Evolutionary conservation across 1,140 invertebrate genomes (phyloP).

Genomic region (Drosophila eugracilis): DNA sequence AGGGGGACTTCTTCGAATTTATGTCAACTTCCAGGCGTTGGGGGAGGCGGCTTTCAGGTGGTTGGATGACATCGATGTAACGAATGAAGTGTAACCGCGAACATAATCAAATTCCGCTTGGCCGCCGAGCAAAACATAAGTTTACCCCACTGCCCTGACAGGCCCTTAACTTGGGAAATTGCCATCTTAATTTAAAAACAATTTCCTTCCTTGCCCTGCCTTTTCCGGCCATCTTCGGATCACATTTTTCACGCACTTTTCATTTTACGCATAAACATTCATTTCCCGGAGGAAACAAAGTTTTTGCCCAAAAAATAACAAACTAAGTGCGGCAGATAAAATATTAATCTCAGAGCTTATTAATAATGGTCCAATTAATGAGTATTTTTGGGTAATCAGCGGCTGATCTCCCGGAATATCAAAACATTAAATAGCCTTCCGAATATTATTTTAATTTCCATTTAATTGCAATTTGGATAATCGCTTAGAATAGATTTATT

Average conservation of each 20-base stretch:
- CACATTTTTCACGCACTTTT: constrained; percentile 27
- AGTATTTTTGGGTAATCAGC: background rate
- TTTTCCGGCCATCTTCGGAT: constrained; percentile 3
- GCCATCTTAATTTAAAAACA: constrained; percentile 74
- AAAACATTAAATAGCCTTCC: no score
- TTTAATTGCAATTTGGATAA: no score
- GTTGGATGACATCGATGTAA: constrained; percentile 18
- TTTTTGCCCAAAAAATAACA: background rate
- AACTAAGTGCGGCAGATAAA: background rate
- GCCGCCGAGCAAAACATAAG: constrained; percentile 19
- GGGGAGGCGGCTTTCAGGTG: background rate
- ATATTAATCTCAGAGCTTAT: background rate
- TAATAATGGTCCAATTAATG: background rate
- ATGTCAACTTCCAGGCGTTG: constrained; percentile 51
- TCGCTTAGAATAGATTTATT: no score
- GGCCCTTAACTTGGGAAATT: constrained; percentile 35
- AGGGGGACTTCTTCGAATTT: constrained; percentile 53
- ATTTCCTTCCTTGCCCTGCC: constrained; percentile 22
- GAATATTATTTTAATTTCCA: no score
- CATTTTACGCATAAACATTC: constrained; percentile 52
- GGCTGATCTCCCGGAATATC: no score
- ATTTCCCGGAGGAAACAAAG: constrained; percentile 42
- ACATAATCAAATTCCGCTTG: constrained; percentile 75
- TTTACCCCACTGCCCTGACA: no score
- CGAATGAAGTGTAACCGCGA: constrained; percentile 78